Evolutionary conservation across 2,797 vertebrate species (phyloP), one percentile per base, ranked within the genome.

Genomic region (Pogoniulus pusillus): DNA sequence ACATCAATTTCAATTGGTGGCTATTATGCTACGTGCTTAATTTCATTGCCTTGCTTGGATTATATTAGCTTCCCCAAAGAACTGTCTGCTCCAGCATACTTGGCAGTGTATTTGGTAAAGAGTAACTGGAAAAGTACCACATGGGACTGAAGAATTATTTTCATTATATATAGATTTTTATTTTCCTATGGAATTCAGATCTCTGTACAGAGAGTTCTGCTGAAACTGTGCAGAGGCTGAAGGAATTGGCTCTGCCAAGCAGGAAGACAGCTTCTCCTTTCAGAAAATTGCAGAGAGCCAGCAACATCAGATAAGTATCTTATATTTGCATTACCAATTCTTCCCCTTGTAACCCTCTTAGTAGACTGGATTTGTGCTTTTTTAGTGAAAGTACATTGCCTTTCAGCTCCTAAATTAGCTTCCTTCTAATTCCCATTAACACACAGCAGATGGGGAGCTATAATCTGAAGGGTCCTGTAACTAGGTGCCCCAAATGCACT

Each of bases 331-430:
- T 95, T 90, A 68, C 37, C 3, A 15, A 49, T 63, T 72, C 55
- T 76, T 54, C 60, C 77, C 87, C 68, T 64, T 3, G n/a, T 93
- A 94, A 82, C 73, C 10, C 0, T 87, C 88, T 93, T 91, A 94
- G 65, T 66, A 49, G 81, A 32, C 65, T 85, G 71, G 66, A 82
- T 94, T 92, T 93, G 74, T 89, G 54, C n/a, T 84, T 95, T 96
- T 96, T 92, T 93, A 90, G 92, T 94, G 88, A 92, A 92, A 94
- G 92, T 95, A 70, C 53, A 34, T 93, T 93, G 91, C 65, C 89
- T 93, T 93, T 90, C 75, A 89, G 82, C 45, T 74, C 58, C 77
- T 77, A 92, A 88, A 95, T 93, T 89, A 81, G 79, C 85, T 89
- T 91, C 87, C 84, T 91, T 95, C 90, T 91, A 87, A 93, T 96